Evolutionary conservation across 1,140 invertebrate species (phyloP), one percentile per base, ranked within the genome.

Genomic region (Polypedilum vanderplanki): DNA sequence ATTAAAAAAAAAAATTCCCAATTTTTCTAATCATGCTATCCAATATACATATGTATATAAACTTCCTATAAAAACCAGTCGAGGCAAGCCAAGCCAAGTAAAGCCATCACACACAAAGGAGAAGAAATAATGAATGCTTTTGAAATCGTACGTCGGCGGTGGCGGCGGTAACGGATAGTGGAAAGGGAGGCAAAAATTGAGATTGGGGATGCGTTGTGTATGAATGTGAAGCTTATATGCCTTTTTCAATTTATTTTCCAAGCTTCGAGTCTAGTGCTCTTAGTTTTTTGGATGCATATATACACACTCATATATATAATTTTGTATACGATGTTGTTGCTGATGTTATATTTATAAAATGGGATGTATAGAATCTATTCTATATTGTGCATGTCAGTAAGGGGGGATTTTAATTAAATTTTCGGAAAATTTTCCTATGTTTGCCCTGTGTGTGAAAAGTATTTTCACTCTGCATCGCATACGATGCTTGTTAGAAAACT

Each of bases 41-140:
- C 24, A 33, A 33, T 57, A 15, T 15, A 57, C n/a, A n/a, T 15
- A 15, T 57, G 46, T 57, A 57, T n/a, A 57, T 57, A 57, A 46
- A 57, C 46, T 57, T 57, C 46, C 46, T 57, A 57, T 57, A 15
- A 57, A 33, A 57, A 57, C 46, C 46, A 57, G 46, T 12, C 46
- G 24, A 33, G 24, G 24, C 24, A 33, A 57, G 12, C 46, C 46
- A 57, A 57, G 46, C 46, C 10, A 15, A 33, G 24, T 5, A 33
- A 57, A 57, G 46, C 46, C 46, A 57, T 57, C 46, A 57, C 46
- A 57, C n/a, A 57, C 46, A 57, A 57, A 57, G 46, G 46, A 57
- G n/a, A 57, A 57, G 46, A n/a, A 57, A 57, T 57, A 57, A 57
- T 57, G 46, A 57, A 57, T 57, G 46, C 46, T 57, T 57, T 57